A percentile compares a stretch with the other conserved stretches of the same genome.
Conservation (phyloP, 2,888 invertebrate species). For the Siphlonurus alternatus region DNA sequence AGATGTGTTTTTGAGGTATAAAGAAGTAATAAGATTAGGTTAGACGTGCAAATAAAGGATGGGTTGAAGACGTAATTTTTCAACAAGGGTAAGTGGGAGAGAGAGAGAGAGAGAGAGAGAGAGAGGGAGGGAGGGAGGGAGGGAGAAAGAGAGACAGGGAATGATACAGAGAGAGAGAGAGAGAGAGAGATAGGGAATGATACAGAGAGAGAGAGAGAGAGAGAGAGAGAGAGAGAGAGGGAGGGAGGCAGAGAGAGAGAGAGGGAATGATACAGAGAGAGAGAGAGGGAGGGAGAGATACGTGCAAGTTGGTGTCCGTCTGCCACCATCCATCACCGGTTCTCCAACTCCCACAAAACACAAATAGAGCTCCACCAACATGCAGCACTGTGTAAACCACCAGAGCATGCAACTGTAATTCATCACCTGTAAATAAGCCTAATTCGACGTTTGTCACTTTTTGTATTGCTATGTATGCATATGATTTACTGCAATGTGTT, state of each 20-base stretch:
- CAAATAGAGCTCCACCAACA: too few species aligned
- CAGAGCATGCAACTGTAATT: too few species aligned
- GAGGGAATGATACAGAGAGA: background rate
- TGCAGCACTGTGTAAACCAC: too few species aligned
- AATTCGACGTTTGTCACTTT: background rate
- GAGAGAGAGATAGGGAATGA: background rate
- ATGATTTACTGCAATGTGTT: background rate
- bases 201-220: background rate
- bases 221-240: too few species aligned
- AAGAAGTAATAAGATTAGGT: too few species aligned
- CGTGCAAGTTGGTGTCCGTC: background rate
- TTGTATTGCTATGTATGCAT: background rate
- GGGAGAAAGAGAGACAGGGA: background rate
- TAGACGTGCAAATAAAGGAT: too few species aligned
- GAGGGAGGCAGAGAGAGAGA: background rate
- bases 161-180: background rate
- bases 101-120: background rate
- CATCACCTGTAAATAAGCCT: background rate
- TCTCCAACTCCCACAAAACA: too few species aligned
- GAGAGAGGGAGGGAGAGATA: background rate
- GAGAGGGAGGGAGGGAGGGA: background rate
- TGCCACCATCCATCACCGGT: background rate
- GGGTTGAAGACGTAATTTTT: background rate
- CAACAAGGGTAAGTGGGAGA: background rate
- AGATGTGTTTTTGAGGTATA: too few species aligned